Percentiles rank a stretch among this genome's conserved stretches.
Conservation (phyloP, 1,140 invertebrate genomes). For the Trichomalopsis sarcophagae region DNA sequence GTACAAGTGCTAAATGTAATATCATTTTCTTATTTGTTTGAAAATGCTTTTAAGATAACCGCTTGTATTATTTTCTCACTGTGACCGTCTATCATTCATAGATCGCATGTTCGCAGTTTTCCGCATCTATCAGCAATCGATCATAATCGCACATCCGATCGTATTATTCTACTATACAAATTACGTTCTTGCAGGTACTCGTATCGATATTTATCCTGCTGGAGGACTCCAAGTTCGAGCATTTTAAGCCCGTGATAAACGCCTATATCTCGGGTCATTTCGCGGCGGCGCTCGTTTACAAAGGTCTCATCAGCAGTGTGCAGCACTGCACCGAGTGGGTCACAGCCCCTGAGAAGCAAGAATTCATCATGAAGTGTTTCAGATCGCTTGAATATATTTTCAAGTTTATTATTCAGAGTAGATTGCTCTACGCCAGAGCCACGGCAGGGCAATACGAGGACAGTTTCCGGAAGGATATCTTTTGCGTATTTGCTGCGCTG, state of each 20-base stretch:
- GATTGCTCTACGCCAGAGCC: conserved; percentile 90
- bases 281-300: conserved; percentile 95
- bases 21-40: background rate
- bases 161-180: too few relatives aligned
- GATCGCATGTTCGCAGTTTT: background rate
- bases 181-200: conserved; percentile 68
- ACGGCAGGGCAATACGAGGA: conserved; percentile 92
- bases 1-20: conserved; percentile 65
- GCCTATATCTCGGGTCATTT: conserved; percentile 97
- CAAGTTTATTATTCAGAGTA: conserved; percentile 95
- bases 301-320: conserved; percentile 90
- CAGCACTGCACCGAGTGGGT: conserved; percentile 94
- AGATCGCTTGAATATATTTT: conserved; percentile 95
- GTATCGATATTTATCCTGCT: conserved; percentile 94
- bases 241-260: conserved; percentile 96
- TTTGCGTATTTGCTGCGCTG: conserved; percentile 84
- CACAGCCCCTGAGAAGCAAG: conserved; percentile 88
- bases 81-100: background rate
- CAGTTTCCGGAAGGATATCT: conserved; percentile 86
- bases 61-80: background rate
- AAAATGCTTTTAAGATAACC: background rate
- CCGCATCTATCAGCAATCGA: background rate
- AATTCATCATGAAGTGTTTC: conserved; percentile 92
- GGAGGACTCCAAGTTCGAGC: conserved; percentile 94
- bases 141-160: background rate